phyloP scores from a whole-genome alignment of 2,888 invertebrate genomes.

The Drosophila prostipennis region DNA sequence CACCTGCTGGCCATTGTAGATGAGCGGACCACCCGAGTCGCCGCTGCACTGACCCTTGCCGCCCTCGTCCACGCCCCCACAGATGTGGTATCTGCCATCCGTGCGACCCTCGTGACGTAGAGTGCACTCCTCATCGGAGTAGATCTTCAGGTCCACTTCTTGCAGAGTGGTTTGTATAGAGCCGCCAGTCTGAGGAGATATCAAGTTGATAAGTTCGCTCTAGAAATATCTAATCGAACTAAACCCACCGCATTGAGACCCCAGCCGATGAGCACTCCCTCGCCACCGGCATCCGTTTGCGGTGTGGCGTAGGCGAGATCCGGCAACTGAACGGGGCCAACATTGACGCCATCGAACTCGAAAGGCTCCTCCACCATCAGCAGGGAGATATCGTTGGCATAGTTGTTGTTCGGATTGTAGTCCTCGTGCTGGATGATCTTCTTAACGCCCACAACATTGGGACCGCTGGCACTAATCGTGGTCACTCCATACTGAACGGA shows the following conservation, averaged over 20 bases:
- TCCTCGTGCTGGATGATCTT: constrained; percentile 80
- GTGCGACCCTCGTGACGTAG: constrained; percentile 70
- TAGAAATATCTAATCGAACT: not conserved
- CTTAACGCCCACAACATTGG: constrained; percentile 70
- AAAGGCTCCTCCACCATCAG: constrained; percentile 77
- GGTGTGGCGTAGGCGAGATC: constrained; percentile 61
- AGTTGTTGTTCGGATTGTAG: constrained; percentile 65
- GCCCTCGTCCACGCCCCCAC: constrained; percentile 81
- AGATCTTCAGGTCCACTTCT: constrained; percentile 82
- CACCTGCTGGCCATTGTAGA: constrained; percentile 77
- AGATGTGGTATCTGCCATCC: constrained; percentile 81
- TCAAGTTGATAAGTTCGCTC: not conserved
- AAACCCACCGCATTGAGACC: constrained; percentile 73
- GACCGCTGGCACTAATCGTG: constrained; percentile 50
- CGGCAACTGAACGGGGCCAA: constrained; percentile 78
- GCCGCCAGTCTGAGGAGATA: constrained; percentile 80
- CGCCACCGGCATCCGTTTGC: constrained; percentile 60
- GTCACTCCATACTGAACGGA: constrained; percentile 76
- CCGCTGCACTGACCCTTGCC: constrained; percentile 82
- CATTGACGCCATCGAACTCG: constrained; percentile 63
- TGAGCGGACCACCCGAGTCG: constrained; percentile 82
- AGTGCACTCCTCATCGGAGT: constrained; percentile 82
- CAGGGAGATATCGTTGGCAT: constrained; percentile 84
- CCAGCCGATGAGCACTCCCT: constrained; percentile 80
- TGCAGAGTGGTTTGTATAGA: constrained; percentile 78